Conservation (phyloP, 2,113 vertebrate genomes). For the Spea bombifrons region DNA sequence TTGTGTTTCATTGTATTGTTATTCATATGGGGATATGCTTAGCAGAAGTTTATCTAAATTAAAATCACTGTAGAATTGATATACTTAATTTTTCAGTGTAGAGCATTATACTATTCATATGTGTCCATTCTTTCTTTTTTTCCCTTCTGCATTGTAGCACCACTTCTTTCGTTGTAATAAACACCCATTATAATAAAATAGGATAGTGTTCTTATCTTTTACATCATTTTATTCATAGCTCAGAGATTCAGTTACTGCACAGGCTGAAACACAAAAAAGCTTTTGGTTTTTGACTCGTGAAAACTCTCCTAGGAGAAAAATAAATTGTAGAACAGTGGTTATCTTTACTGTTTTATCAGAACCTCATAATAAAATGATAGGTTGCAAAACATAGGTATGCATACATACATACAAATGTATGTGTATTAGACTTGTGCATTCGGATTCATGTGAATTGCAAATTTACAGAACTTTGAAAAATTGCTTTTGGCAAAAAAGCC, state of each 20-base stretch:
- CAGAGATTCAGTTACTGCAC: neutral
- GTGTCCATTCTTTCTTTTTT: neutral
- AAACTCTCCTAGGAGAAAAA: neutral
- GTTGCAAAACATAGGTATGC: neutral
- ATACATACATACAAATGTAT: neutral
- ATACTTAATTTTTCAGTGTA: conserved; percentile 18
- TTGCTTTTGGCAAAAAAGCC: too few species aligned
- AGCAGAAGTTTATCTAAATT: conserved; percentile 32
- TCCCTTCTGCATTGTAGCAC: neutral
- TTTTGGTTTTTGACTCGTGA: neutral
- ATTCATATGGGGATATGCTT: conserved; percentile 32
- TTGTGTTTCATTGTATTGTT: conserved; percentile 15
- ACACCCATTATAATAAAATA: conserved; percentile 7
- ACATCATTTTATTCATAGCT: neutral
- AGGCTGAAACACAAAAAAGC: neutral
- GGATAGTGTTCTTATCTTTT: neutral
- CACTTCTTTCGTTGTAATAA: conserved; percentile 1
- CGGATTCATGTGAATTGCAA: too few species aligned
- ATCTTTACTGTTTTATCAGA: neutral
- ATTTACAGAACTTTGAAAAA: too few species aligned
- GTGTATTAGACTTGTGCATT: too few species aligned
- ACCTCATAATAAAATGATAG: neutral
- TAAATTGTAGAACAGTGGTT: neutral
- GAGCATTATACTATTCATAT: conserved; percentile 8
- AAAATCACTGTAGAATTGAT: conserved; percentile 19